Evolutionary conservation across 2,888 invertebrate species (phyloP).

Genomic region (Serrognathus titanus): DNA sequence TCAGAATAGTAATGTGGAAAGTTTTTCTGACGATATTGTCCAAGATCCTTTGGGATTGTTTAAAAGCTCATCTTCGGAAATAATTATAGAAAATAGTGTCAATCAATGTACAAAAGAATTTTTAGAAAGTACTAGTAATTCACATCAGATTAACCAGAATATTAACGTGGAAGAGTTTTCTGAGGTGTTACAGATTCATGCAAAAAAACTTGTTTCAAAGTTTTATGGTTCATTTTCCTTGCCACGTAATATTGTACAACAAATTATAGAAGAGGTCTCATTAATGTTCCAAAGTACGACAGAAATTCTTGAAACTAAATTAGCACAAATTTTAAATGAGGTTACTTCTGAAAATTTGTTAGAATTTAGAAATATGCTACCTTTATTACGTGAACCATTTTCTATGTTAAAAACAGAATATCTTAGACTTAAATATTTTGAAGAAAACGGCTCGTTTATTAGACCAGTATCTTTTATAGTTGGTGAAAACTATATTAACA

Average conservation of each 20-base stretch:
- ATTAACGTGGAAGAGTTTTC: neutral
- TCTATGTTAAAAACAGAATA: neutral
- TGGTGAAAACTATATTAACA: too few relatives aligned
- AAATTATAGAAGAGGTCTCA: neutral
- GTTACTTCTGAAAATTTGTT: neutral
- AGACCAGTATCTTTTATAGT: neutral
- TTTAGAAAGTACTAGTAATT: too few relatives aligned
- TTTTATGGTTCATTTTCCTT: neutral
- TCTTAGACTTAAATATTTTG: neutral
- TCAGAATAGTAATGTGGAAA: neutral
- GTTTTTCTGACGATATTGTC: neutral
- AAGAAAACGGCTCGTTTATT: neutral
- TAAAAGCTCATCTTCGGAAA: too few relatives aligned
- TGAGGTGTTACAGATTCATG: neutral
- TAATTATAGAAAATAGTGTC: too few relatives aligned
- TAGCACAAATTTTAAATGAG: neutral
- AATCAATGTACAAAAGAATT: too few relatives aligned
- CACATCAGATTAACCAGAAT: neutral
- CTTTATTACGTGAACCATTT: neutral
- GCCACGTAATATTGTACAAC: constrained; percentile 1
- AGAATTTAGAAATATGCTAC: neutral
- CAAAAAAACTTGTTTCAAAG: neutral
- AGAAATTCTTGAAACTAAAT: neutral
- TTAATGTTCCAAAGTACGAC: neutral
- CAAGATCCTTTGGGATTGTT: too few relatives aligned